Evolutionary conservation across 2,113 vertebrate genomes (phyloP).

Genomic region (Erythrolamprus reginae): DNA sequence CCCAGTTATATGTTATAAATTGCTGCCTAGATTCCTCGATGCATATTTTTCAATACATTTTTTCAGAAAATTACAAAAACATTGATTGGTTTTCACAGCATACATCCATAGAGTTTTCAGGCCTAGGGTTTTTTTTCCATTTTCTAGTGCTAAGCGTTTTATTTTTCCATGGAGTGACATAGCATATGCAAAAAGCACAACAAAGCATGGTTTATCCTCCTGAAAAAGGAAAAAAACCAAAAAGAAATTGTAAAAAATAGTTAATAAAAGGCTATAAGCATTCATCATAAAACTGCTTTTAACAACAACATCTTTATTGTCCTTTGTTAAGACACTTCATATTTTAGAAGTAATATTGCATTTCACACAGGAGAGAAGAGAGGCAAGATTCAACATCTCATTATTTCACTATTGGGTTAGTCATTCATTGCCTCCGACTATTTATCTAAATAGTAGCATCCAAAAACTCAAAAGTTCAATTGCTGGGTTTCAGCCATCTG

Average conservation of each 20-base stretch:
- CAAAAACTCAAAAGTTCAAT: neutral
- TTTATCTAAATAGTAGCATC: neutral
- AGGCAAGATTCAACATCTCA: neutral
- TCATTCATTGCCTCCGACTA: neutral
- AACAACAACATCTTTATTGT: neutral
- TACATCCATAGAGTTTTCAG: neutral
- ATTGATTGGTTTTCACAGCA: neutral
- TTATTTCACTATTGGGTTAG: neutral
- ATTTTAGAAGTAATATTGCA: neutral
- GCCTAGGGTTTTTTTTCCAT: neutral
- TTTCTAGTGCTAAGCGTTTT: neutral
- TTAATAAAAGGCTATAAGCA: neutral
- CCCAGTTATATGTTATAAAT: neutral
- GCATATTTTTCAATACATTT: neutral
- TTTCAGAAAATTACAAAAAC: neutral
- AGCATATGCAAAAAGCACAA: neutral
- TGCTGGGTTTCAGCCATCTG: neutral
- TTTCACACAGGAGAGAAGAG: neutral
- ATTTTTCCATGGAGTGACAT: neutral
- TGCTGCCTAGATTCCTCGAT: neutral
- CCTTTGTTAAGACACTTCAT: neutral
- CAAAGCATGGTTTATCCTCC: neutral
- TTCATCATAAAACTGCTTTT: neutral
- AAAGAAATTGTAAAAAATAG: neutral
- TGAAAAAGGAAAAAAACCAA: neutral